Evolutionary conservation across 2,797 vertebrate species (phyloP).

Genomic region (Apogon talboti): DNA sequence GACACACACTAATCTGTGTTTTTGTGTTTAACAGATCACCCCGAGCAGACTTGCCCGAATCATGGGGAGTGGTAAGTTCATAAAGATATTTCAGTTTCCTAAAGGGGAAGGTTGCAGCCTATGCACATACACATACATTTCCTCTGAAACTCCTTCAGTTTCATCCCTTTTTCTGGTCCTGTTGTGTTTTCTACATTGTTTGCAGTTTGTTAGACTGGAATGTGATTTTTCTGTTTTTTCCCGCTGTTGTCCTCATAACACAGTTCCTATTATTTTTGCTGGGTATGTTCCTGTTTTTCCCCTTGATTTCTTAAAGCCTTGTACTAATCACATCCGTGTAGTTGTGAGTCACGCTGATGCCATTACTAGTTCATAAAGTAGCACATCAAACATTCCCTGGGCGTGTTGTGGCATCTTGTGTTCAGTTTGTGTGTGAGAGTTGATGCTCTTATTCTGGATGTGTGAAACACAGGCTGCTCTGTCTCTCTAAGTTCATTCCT

Average conservation of each 20-base stretch:
- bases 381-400: conserved; percentile 16
- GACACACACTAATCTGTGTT: conserved; percentile 17
- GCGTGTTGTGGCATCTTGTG: conserved; percentile 35
- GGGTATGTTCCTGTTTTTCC: conserved; percentile 19
- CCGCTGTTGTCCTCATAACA: conserved; percentile 1
- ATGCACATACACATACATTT: neutral
- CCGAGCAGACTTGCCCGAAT: conserved; percentile 57
- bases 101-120: neutral
- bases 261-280: conserved; percentile 9
- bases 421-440: neutral
- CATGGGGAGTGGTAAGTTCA: conserved; percentile 78
- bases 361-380: conserved; percentile 12
- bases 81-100: neutral
- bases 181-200: conserved; percentile 19
- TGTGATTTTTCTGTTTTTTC: conserved; percentile 17
- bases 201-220: conserved; percentile 2
- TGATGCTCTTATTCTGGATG: conserved; percentile 36
- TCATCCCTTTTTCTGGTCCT: neutral
- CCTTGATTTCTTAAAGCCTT: neutral
- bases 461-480: conserved; percentile 56
- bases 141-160: neutral
- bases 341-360: conserved; percentile 15
- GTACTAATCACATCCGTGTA: conserved; percentile 9
- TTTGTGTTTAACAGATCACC: conserved; percentile 53
- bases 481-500: conserved; percentile 50